A percentile compares a stretch with the other conserved stretches of the same genome.
Evolutionary conservation across 2,888 invertebrate genomes (phyloP).

Genomic region (Drymonia ruficornis): DNA sequence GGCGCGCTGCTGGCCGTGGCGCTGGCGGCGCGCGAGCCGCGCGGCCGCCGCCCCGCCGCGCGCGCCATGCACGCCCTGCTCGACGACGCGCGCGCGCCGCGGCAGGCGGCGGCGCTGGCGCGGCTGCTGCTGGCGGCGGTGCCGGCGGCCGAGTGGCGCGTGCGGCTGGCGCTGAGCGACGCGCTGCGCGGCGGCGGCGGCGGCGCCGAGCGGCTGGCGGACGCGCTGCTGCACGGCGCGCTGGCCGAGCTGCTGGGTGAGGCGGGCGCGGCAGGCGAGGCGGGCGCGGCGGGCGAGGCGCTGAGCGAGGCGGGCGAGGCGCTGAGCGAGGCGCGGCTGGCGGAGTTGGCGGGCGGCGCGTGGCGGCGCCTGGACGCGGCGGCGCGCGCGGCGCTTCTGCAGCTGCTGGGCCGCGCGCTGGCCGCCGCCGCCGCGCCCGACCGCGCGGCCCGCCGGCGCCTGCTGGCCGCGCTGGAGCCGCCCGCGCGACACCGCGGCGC

Average conservation of each 20-base stretch:
- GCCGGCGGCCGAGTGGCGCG: conserved; percentile 14
- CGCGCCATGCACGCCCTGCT: conserved; percentile 28
- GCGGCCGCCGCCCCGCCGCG: conserved; percentile 7
- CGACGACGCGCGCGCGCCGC: conserved; percentile 11
- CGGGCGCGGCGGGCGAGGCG: conserved; percentile 9
- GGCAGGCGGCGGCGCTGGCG: conserved; percentile 15
- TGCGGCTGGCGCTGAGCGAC: conserved; percentile 29
- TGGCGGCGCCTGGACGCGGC: conserved; percentile 13
- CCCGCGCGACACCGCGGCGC: conserved; percentile 12
- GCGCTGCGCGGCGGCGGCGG: conserved; percentile 29
- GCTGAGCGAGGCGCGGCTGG: conserved; percentile 10
- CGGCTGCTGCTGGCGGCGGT: conserved; percentile 16
- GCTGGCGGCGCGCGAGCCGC: conserved; percentile 13
- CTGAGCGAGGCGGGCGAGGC: conserved; percentile 6
- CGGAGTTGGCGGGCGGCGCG: conserved; percentile 15
- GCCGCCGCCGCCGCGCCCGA: conserved; percentile 12
- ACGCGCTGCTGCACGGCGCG: conserved; percentile 10
- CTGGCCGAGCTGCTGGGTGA: conserved; percentile 14
- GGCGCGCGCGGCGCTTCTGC: conserved; percentile 24
- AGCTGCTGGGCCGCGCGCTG: conserved; percentile 23
- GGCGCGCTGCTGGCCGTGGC: conserved; percentile 24
- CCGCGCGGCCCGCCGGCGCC: conserved; percentile 10
- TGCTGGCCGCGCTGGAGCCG: conserved; percentile 29
- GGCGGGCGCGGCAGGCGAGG: conserved; percentile 18
- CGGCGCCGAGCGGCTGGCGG: conserved; percentile 20